Conservation (phyloP, 2,888 invertebrate species). For the Torymus tubicola region DNA sequence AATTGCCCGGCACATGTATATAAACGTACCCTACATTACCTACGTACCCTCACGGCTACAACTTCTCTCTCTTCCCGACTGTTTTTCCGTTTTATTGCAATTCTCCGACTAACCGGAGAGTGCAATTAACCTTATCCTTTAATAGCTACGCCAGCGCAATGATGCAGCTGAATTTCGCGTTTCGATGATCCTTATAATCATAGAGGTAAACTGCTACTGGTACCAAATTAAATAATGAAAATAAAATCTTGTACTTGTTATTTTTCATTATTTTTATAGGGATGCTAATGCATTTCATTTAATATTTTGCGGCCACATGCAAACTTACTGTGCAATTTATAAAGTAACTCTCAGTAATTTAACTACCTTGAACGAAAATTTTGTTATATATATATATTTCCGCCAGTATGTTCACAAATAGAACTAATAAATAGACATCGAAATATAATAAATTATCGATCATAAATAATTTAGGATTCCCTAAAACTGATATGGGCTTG, state of each 20-base stretch:
- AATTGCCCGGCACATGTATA: not conserved
- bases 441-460: too few species aligned
- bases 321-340: too few species aligned
- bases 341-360: too few species aligned
- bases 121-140: constrained; percentile 33
- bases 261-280: constrained; percentile 15
- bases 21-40: too few species aligned
- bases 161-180: not conserved
- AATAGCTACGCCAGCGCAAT: not conserved
- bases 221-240: constrained; percentile 35
- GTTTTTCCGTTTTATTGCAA: constrained; percentile 14
- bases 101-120: not conserved
- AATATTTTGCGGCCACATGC: not conserved
- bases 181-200: constrained; percentile 12
- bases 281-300: not conserved
- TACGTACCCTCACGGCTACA: not conserved
- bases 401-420: too few species aligned
- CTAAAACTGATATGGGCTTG: too few species aligned
- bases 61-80: not conserved
- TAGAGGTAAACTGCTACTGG: not conserved
- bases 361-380: too few species aligned
- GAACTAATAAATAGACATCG: too few species aligned
- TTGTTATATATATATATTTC: too few species aligned
- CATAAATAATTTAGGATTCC: too few species aligned
- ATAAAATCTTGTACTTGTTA: constrained; percentile 1